Percentiles rank a stretch among this genome's conserved stretches.
Evolutionary conservation across 1,140 invertebrate species (phyloP).

Genomic region (Drosophila nasuta): DNA sequence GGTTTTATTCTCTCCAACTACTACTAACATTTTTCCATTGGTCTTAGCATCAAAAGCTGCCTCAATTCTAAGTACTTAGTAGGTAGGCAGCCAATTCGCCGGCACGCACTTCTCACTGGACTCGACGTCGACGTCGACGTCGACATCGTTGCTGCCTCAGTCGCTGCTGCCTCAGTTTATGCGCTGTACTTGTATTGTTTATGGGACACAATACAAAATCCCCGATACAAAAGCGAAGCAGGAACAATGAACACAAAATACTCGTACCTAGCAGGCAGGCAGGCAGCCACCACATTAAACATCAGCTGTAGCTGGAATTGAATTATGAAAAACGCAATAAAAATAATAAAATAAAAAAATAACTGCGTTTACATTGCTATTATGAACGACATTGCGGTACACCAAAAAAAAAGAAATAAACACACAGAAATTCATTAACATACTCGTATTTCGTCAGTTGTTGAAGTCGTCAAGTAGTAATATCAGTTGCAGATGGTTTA

Average conservation of each 20-base stretch:
- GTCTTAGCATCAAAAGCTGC: slow-evolving; percentile 40
- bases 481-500: not conserved
- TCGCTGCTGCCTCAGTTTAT: slow-evolving; percentile 14
- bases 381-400: slow-evolving; percentile 5
- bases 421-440: slow-evolving; percentile 9
- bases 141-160: slow-evolving; percentile 5
- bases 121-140: slow-evolving; percentile 15
- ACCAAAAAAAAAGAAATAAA: not conserved
- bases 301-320: slow-evolving; percentile 45
- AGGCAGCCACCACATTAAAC: slow-evolving; percentile 44
- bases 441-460: slow-evolving; percentile 2
- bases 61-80: slow-evolving; percentile 9
- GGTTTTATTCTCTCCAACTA: slow-evolving; percentile 3
- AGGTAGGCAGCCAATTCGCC: slow-evolving; percentile 69
- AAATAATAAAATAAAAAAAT: slow-evolving; percentile 3
- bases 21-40: slow-evolving; percentile 55
- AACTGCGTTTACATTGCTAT: not conserved
- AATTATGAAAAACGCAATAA: slow-evolving; percentile 16
- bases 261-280: slow-evolving; percentile 35
- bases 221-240: slow-evolving; percentile 60
- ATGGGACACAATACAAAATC: slow-evolving; percentile 55
- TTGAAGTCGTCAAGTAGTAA: too few relatives aligned
- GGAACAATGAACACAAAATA: slow-evolving; percentile 57
- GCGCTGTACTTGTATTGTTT: slow-evolving; percentile 60
- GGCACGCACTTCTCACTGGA: slow-evolving; percentile 55